Evolutionary conservation across 2,797 vertebrate species (phyloP).

Genomic region (Cottoperca gobio): DNA sequence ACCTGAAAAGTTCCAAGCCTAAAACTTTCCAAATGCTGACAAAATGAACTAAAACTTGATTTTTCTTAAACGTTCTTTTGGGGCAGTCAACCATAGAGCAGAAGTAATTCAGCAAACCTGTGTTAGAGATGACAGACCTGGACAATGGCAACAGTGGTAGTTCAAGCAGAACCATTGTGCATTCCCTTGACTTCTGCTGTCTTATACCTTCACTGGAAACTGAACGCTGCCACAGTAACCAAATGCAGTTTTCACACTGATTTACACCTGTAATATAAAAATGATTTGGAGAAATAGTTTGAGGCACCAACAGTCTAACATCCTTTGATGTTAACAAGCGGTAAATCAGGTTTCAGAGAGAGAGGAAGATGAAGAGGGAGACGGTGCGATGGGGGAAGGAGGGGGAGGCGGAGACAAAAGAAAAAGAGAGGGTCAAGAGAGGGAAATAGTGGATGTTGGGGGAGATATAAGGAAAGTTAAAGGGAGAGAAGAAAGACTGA

Average conservation of each 20-base stretch:
- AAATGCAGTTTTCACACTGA: slow-evolving; percentile 68
- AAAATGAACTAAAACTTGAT: slow-evolving; percentile 34
- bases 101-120: slow-evolving; percentile 38
- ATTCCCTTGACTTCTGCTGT: slow-evolving; percentile 44
- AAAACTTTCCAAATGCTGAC: slow-evolving; percentile 30
- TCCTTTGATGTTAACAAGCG: slow-evolving; percentile 83
- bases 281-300: slow-evolving; percentile 79
- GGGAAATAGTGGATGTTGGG: slow-evolving; percentile 46
- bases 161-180: slow-evolving; percentile 39
- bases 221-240: slow-evolving; percentile 37
- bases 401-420: slow-evolving; percentile 64
- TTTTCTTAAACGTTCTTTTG: neutral
- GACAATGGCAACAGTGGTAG: slow-evolving; percentile 24
- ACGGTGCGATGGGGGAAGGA: slow-evolving; percentile 31
- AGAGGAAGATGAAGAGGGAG: slow-evolving; percentile 73
- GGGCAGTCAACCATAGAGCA: slow-evolving; percentile 2
- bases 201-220: slow-evolving; percentile 61
- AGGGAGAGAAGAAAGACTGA: slow-evolving; percentile 43
- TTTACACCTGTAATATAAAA: slow-evolving; percentile 81
- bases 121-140: slow-evolving; percentile 35
- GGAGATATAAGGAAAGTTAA: slow-evolving; percentile 58
- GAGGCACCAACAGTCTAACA: slow-evolving; percentile 74
- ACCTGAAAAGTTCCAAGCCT: slow-evolving; percentile 11
- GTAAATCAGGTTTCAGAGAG: slow-evolving; percentile 80
- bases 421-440: slow-evolving; percentile 57